Percentiles rank a stretch among this genome's conserved stretches.
Evolutionary conservation across 2,113 vertebrate species (phyloP).

Genomic region (Cinclus cinclus): DNA sequence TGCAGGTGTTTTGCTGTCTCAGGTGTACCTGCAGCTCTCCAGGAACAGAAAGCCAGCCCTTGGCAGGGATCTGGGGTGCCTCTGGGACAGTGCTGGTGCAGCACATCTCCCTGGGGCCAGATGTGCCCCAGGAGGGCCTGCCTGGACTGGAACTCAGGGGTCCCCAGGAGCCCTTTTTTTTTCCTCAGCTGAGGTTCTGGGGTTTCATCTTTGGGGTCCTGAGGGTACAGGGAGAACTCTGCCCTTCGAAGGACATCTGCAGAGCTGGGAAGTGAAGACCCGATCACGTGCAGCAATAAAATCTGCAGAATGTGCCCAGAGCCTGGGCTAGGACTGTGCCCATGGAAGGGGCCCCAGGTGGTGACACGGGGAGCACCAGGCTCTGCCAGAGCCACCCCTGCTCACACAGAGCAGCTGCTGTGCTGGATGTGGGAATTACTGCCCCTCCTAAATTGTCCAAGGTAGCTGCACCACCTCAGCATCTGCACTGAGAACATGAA

Average conservation of each 20-base stretch:
- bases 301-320: neutral
- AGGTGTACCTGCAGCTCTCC: neutral
- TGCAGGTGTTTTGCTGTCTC: neutral
- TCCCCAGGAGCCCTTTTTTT: neutral
- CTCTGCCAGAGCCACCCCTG: neutral
- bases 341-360: neutral
- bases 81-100: neutral
- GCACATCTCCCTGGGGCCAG: fast-evolving
- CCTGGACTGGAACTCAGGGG: too few relatives aligned
- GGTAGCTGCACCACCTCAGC: neutral
- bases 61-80: fast-evolving
- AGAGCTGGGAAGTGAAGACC: neutral
- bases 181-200: neutral
- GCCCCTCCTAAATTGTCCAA: neutral
- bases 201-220: neutral
- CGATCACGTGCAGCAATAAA: neutral
- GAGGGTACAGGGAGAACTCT: neutral
- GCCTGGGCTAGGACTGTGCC: neutral
- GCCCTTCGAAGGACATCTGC: neutral
- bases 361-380: neutral
- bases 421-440: neutral
- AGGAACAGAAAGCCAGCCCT: neutral
- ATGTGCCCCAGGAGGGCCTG: fast-evolving
- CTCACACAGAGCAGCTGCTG: neutral
- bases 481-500: neutral